Evolutionary conservation across 2,113 vertebrate species (phyloP).

Genomic region (Tychaedon coryphoeus): DNA sequence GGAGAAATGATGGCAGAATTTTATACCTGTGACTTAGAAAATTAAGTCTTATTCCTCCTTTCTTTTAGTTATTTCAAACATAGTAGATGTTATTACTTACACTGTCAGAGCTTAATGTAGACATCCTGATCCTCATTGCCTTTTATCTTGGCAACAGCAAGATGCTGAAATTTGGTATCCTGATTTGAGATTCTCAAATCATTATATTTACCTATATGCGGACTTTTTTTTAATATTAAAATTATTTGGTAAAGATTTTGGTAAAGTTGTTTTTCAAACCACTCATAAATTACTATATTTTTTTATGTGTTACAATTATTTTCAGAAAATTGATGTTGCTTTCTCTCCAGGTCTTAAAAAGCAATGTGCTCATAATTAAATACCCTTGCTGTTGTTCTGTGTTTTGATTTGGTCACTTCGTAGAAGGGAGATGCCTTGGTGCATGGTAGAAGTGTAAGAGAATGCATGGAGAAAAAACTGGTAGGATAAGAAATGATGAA

Average conservation of each 20-base stretch:
- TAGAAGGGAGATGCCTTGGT: background rate
- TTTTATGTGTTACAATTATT: background rate
- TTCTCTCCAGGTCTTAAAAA: background rate
- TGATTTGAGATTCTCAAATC: background rate
- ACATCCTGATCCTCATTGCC: background rate
- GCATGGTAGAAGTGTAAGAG: background rate
- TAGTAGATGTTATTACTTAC: background rate
- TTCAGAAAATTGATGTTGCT: background rate
- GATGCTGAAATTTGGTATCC: background rate
- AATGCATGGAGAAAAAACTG: background rate
- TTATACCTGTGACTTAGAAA: background rate
- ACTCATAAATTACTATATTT: background rate
- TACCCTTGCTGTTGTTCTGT: fast-evolving
- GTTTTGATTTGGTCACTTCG: background rate
- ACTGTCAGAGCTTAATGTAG: background rate
- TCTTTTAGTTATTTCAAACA: background rate
- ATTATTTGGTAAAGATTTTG: background rate
- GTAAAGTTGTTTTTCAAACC: background rate
- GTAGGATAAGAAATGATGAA: background rate
- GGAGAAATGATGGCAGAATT: background rate
- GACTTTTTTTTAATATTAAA: background rate
- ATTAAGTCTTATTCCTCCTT: background rate
- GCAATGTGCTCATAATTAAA: background rate
- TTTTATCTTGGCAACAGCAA: background rate
- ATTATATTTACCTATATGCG: background rate